Percentiles rank a stretch among this genome's conserved stretches.
phyloP scores from a whole-genome alignment of 2,113 vertebrate genomes.

The Corvus hawaiiensis region DNA sequence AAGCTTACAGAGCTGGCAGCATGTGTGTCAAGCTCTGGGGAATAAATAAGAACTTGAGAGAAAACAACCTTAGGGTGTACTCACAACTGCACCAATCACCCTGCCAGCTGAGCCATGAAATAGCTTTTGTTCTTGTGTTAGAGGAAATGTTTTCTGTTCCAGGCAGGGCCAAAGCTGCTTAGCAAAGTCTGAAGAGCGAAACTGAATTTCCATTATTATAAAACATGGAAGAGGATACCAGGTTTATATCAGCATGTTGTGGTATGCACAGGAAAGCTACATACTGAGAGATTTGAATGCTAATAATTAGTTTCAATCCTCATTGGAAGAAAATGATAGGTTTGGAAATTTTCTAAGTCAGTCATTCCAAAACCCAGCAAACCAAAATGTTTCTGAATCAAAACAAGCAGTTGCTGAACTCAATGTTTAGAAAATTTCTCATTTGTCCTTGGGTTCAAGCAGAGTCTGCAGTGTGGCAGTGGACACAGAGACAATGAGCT shows the following conservation, averaged over 20 bases:
- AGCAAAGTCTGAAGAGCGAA: not conserved
- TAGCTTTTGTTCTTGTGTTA: constrained; percentile 26
- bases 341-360: not conserved
- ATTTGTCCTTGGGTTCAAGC: not conserved
- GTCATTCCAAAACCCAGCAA: not conserved
- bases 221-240: not conserved
- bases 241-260: not conserved
- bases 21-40: not conserved
- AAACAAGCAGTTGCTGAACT: not conserved
- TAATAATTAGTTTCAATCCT: not conserved
- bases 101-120: constrained; percentile 44
- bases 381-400: not conserved
- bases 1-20: not conserved
- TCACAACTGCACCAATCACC: constrained; percentile 7
- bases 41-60: constrained; percentile 1
- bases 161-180: constrained; percentile 13
- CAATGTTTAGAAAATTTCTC: not conserved
- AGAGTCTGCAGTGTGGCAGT: not conserved
- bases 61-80: constrained; percentile 11
- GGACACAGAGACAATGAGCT: not conserved
- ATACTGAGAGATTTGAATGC: not conserved
- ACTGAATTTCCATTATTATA: not conserved
- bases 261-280: not conserved
- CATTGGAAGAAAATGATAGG: not conserved
- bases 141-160: constrained; percentile 15